Evolutionary conservation across 2,113 vertebrate species (phyloP), one percentile per base, ranked within the genome.

Genomic region (Siniperca knerii): DNA sequence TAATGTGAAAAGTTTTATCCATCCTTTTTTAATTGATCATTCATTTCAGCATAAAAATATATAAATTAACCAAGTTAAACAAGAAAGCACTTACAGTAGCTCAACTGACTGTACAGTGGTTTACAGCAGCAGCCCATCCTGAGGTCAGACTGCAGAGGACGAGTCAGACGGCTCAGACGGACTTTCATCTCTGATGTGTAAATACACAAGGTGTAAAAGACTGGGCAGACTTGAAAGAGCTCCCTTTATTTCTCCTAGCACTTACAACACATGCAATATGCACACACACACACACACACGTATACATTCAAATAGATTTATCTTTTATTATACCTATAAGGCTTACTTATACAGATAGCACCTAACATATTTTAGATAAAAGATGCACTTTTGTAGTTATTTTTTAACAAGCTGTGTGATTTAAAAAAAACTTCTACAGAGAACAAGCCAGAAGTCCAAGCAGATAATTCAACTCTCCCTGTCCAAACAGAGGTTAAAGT

Each of bases 61-160:
- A 71, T 1, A 25, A 67, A 57, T 48, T 6, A 71, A 35, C 33
- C 57, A 25, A 15, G 29, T 29, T 86, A 52, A 61, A 72, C 64
- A 85, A 96, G 94, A 97, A 96, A 64, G 11, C 12, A 93, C 46
- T 57, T 77, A 85, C 64, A 86, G 83, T 73, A 86, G 87, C 77
- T 87, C 16, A 4, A 57, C 37, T 72, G 35, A n/a, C 60, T 84
- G 64, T 71, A 74, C 83, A 87, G 58, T 81, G 62, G 62, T 90
- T 70, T 65, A 89, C 62, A 86, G 58, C 69, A 83, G 84, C 71
- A 83, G 84, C 75, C 75, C 87, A 85, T 88, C 77, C 70, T 50
- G 46, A 16, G 75, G 90, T 92, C 78, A 79, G 77, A 81, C 82
- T 75, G 83, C 86, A 87, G 46, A 85, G 48, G 40, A 23, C 5